Evolutionary conservation across 2,888 invertebrate genomes (phyloP).

Genomic region (Drosophila vallismaia): DNA sequence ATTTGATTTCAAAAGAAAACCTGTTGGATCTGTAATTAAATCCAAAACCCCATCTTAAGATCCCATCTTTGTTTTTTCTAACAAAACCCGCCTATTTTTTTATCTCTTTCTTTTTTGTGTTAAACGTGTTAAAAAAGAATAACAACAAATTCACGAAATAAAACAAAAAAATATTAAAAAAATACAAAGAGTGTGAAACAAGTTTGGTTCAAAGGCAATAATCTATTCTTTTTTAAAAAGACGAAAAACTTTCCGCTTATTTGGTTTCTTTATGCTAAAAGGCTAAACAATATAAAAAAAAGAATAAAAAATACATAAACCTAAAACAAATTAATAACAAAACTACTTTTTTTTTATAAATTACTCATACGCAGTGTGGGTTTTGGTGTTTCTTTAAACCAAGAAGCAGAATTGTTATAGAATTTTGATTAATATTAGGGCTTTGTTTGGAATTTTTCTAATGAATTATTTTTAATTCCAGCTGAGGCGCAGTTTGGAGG

Average conservation of each 20-base stretch:
- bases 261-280: neutral
- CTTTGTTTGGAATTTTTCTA: no score
- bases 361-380: neutral
- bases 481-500: slow-evolving; percentile 64
- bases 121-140: slow-evolving; percentile 12
- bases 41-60: neutral
- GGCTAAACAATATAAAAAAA: neutral
- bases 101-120: slow-evolving; percentile 33
- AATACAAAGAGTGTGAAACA: slow-evolving; percentile 46
- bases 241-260: slow-evolving; percentile 13
- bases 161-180: slow-evolving; percentile 1
- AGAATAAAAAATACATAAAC: neutral
- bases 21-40: slow-evolving; percentile 6
- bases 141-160: neutral
- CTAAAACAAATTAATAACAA: neutral
- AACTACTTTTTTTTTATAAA: no score
- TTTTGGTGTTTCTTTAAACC: no score
- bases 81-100: neutral
- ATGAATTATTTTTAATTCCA: slow-evolving; percentile 6
- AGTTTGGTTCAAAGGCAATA: slow-evolving; percentile 54
- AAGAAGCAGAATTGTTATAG: neutral
- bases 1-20: neutral
- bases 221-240: slow-evolving; percentile 38
- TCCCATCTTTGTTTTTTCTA: slow-evolving; percentile 3
- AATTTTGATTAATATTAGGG: slow-evolving; percentile 14